phyloP scores from a whole-genome alignment of 1,140 invertebrate species.

The Neodiprion fabricii region DNA sequence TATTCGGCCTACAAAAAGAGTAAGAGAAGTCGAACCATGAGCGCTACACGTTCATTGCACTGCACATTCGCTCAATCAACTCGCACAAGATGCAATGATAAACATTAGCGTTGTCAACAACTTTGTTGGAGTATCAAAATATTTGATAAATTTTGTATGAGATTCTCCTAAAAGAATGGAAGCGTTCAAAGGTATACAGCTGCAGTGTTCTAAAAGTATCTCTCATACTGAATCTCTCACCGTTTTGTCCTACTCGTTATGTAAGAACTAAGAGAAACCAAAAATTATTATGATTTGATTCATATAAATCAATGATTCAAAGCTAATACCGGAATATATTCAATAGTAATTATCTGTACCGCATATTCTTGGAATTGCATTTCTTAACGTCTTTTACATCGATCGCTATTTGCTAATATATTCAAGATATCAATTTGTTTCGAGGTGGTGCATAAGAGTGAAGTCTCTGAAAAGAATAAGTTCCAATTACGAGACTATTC shows the following conservation, averaged over 20 bases:
- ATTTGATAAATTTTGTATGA: slow-evolving; percentile 29
- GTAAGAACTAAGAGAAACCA: background rate
- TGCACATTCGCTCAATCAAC: slow-evolving; percentile 35
- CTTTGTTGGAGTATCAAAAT: slow-evolving; percentile 25
- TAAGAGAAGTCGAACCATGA: slow-evolving; percentile 32
- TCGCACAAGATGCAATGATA: slow-evolving; percentile 33
- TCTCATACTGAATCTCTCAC: background rate
- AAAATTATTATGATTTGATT: background rate
- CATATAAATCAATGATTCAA: background rate
- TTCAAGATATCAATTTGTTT: slow-evolving; percentile 12
- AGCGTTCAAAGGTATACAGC: slow-evolving; percentile 27
- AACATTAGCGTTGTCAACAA: slow-evolving; percentile 24
- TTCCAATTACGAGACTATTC: slow-evolving; percentile 23
- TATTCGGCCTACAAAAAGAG: slow-evolving; percentile 32
- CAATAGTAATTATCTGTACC: background rate
- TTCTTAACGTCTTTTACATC: background rate
- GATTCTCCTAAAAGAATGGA: slow-evolving; percentile 27
- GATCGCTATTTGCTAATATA: background rate
- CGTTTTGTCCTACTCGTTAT: background rate
- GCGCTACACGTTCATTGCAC: slow-evolving; percentile 37
- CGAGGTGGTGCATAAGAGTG: slow-evolving; percentile 27
- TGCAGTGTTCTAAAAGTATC: slow-evolving; percentile 12
- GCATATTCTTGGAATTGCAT: background rate
- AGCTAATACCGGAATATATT: background rate
- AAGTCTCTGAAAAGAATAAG: slow-evolving; percentile 24